Base-by-base conservation (phyloP, 2,113 vertebrate genomes). In the Pachyramphus minor region DNA sequence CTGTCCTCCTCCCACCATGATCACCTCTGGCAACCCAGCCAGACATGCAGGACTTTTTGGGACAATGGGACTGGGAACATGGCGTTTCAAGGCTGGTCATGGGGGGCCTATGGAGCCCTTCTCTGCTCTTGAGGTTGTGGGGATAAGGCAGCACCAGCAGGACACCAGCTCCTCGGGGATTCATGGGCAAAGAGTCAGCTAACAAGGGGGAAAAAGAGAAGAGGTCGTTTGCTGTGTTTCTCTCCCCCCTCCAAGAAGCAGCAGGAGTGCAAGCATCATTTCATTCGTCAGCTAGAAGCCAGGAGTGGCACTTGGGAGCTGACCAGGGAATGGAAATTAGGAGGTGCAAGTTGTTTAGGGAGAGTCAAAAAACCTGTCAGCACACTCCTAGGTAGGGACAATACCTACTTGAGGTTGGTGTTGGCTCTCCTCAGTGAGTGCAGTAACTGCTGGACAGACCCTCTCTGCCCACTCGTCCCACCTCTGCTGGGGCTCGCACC, bases 381-480 rank as follows among this genome's bases (percentile, higher is more conserved):
- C 42, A 9, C 8, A 1, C 35, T 50, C 12, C 47, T 17, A 15
- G 53, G 39, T 59, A 83, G 59, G 17, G 41, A 8, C 53, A 12
- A 44, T 4, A 19, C 17, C 33, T 44, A 12, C 20, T 5, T 5
- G 28, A 37, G 22, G 50, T 5, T 35, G 82, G 33, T 2, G 8
- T 2, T 33, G 45, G 35, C 53, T 77, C 53, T 52, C 7, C 0
- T 31, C 14, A 72, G 33, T 4, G 75, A 78, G 41, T 5, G 2
- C 44, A 6, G 30, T 12, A 56, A 10, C 69, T 19, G 50, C 59
- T 15, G 55, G 25, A 20, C 7, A 5, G 53, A 8, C 39, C 66
- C 37, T 82, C 7, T 1, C 41, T 30, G 10, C 22, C 33, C 0
- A 2, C 21, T 17, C 0, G 0, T 55, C n/a, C 39, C 67, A 9